A percentile compares a stretch with the other conserved stretches of the same genome.
Conservation (phyloP, 2,888 invertebrate genomes). For the Unio pictorum region DNA sequence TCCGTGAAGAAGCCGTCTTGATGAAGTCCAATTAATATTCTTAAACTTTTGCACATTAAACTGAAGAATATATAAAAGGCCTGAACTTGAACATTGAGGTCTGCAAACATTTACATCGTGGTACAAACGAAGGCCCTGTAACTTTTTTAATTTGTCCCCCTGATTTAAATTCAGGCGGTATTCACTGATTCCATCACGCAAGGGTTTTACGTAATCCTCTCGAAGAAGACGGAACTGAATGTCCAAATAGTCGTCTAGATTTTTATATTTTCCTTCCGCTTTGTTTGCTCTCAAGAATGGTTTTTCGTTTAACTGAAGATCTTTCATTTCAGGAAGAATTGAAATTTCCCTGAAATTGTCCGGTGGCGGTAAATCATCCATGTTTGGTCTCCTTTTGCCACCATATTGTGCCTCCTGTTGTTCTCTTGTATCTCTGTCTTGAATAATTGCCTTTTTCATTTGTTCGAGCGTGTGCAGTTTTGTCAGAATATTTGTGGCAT, state of each 20-base stretch:
- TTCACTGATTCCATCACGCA: conserved; percentile 79
- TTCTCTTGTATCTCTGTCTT: conserved; percentile 1
- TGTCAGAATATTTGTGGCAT: background rate
- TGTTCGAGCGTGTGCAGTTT: conserved; percentile 1
- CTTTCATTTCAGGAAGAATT: conserved; percentile 61
- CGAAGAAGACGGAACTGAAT: conserved; percentile 83
- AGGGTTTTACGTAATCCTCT: conserved; percentile 85
- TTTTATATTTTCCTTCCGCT: conserved; percentile 77
- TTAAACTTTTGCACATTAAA: conserved; percentile 41
- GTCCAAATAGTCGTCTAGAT: conserved; percentile 82
- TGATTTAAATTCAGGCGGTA: conserved; percentile 66
- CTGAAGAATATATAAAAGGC: conserved; percentile 49
- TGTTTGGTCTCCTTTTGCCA: no score
- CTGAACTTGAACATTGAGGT: conserved; percentile 45
- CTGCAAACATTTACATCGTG: conserved; percentile 54
- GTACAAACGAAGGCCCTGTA: conserved; percentile 57
- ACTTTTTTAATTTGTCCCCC: conserved; percentile 10
- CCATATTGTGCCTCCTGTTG: no score
- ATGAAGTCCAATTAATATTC: conserved; percentile 70
- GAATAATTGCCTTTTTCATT: conserved; percentile 1
- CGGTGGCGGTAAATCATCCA: conserved; percentile 15
- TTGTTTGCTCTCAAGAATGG: conserved; percentile 77
- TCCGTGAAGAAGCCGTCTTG: conserved; percentile 80
- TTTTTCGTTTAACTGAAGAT: conserved; percentile 59
- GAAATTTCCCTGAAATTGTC: conserved; percentile 32